Percentiles rank a stretch among this genome's conserved stretches.
These are phyloP conservation scores for Micrasema longulum DNA, from an alignment of 1,140 invertebrate species.

Conservation along the genomic window DNA sequence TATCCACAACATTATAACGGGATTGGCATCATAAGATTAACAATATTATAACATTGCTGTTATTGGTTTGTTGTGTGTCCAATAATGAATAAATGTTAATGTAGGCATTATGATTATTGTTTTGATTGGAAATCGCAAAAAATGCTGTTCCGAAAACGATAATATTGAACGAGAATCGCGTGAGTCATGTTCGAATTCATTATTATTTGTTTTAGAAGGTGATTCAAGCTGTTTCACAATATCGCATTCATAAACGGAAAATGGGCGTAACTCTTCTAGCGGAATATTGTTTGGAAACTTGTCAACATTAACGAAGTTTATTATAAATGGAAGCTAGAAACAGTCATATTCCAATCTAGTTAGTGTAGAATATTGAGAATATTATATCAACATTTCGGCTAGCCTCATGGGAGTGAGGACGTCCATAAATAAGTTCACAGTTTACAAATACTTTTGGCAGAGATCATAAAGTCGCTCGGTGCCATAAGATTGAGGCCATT, in stretches of 20 bases:
- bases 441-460: constrained; percentile 36
- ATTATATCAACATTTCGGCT: constrained; percentile 17
- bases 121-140: no score
- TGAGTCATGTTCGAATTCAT: constrained; percentile 21
- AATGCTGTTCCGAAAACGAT: no score
- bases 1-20: no score
- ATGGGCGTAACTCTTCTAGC: no score
- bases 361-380: constrained; percentile 11
- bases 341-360: background rate
- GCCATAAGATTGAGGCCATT: constrained; percentile 26
- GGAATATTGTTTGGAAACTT: background rate
- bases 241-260: background rate
- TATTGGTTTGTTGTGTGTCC: no score
- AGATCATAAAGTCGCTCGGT: constrained; percentile 22
- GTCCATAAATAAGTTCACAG: constrained; percentile 34
- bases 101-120: no score
- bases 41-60: no score
- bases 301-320: background rate
- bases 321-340: background rate
- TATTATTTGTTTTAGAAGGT: constrained; percentile 13
- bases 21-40: no score
- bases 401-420: constrained; percentile 9
- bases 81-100: no score
- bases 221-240: no score
- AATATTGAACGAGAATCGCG: no score